Conservation (phyloP, 1,140 invertebrate genomes). For the Penaeus japonicus region DNA sequence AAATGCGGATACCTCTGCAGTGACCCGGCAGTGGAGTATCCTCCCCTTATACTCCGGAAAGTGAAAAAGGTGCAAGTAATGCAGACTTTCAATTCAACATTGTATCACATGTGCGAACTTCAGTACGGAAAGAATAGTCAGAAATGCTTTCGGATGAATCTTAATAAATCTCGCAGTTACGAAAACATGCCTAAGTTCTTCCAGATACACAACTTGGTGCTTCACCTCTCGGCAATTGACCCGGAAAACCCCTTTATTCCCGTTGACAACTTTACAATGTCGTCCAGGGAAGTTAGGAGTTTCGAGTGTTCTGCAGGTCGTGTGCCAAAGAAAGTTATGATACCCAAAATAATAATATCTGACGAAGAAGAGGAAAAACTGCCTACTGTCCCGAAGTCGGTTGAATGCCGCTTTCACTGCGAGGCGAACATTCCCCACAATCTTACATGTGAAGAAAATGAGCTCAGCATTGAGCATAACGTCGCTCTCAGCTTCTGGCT, state of each 20-base stretch:
- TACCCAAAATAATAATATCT: constrained; percentile 21
- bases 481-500: constrained; percentile 55
- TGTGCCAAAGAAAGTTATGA: constrained; percentile 29
- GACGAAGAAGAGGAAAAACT: not conserved
- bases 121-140: constrained; percentile 28
- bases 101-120: constrained; percentile 39
- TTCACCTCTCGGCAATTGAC: not conserved
- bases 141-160: constrained; percentile 52
- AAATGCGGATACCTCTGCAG: constrained; percentile 50
- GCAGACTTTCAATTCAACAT: not conserved
- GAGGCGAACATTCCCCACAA: constrained; percentile 31
- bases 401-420: constrained; percentile 55
- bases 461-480: constrained; percentile 6
- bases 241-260: not conserved
- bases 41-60: not conserved
- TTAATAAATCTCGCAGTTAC: constrained; percentile 34
- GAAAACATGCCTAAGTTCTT: constrained; percentile 34
- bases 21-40: constrained; percentile 26
- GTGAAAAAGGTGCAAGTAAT: constrained; percentile 29
- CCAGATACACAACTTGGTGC: constrained; percentile 33
- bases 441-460: constrained; percentile 22
- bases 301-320: constrained; percentile 44
- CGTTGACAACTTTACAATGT: constrained; percentile 29
- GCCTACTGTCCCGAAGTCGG: not conserved
- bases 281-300: constrained; percentile 9